Conservation (phyloP, 2,797 vertebrate genomes). For the Choloepus didactylus region DNA sequence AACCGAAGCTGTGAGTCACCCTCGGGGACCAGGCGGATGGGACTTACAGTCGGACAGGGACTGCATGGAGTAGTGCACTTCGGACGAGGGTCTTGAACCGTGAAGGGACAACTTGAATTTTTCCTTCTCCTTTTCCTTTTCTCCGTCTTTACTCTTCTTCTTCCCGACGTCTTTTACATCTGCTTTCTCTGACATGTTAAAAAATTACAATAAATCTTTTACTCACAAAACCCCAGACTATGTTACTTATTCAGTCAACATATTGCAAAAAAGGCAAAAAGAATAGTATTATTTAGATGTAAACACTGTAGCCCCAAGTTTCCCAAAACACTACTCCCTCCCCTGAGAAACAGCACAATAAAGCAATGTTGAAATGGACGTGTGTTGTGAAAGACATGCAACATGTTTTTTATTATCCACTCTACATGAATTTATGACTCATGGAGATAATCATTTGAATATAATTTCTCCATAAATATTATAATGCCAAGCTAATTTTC, state of each 20-base stretch:
- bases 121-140: constrained; percentile 84
- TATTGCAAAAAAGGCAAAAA: neutral
- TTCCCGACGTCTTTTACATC: constrained; percentile 87
- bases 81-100: constrained; percentile 76
- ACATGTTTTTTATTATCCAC: neutral
- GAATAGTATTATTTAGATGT: constrained; percentile 2
- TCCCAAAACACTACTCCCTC: neutral
- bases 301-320: neutral
- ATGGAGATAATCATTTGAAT: neutral
- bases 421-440: neutral
- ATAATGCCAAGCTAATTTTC: neutral
- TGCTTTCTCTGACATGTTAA: constrained; percentile 83
- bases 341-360: constrained; percentile 35
- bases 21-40: neutral
- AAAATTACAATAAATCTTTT: constrained; percentile 66
- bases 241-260: constrained; percentile 35
- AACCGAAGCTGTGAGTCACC: neutral
- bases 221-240: neutral
- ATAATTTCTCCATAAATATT: constrained; percentile 28
- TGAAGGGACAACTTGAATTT: constrained; percentile 83
- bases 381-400: neutral
- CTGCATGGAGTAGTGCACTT: constrained; percentile 78
- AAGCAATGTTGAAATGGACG: constrained; percentile 18
- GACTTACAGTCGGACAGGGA: constrained; percentile 86
- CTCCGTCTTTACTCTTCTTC: constrained; percentile 87